Conservation (phyloP, 2,797 vertebrate genomes). For the Aeoliscus strigatus region DNA sequence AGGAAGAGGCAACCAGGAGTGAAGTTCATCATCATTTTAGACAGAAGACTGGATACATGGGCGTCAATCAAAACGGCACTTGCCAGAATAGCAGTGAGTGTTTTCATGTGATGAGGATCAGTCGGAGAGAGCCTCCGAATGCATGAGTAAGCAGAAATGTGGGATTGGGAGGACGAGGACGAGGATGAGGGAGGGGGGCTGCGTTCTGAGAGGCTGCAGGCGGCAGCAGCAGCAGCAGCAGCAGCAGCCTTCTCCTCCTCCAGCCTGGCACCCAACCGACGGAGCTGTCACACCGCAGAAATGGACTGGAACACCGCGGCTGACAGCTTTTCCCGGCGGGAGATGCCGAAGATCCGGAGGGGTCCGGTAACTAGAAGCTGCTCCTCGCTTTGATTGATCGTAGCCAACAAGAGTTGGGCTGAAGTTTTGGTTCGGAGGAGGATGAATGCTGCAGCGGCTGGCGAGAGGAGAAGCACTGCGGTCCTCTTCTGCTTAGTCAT, state of each 20-base stretch:
- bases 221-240: slow-evolving; percentile 23
- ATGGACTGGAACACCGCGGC: slow-evolving; percentile 71
- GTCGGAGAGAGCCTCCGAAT: slow-evolving; percentile 13
- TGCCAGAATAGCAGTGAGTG: slow-evolving; percentile 89
- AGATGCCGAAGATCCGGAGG: slow-evolving; percentile 76
- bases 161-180: slow-evolving; percentile 25
- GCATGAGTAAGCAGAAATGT: slow-evolving; percentile 62
- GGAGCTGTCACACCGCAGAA: slow-evolving; percentile 18
- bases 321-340: slow-evolving; percentile 75
- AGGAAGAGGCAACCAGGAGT: slow-evolving; percentile 85
- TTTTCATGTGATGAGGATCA: neutral
- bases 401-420: slow-evolving; percentile 44
- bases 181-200: slow-evolving; percentile 29
- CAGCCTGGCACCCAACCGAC: slow-evolving; percentile 26
- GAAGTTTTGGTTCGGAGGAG: slow-evolving; percentile 69
- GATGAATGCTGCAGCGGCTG: slow-evolving; percentile 67
- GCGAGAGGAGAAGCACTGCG: slow-evolving; percentile 45
- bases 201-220: slow-evolving; percentile 39
- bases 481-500: slow-evolving; percentile 63
- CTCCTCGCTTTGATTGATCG: slow-evolving; percentile 21
- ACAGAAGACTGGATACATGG: slow-evolving; percentile 94
- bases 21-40: slow-evolving; percentile 93
- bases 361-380: slow-evolving; percentile 79
- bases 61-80: slow-evolving; percentile 90
- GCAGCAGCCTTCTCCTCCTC: slow-evolving; percentile 40